A percentile compares a stretch with the other conserved stretches of the same genome.
phyloP scores from a whole-genome alignment of 2,113 vertebrate genomes.

The Symphodus melops region DNA sequence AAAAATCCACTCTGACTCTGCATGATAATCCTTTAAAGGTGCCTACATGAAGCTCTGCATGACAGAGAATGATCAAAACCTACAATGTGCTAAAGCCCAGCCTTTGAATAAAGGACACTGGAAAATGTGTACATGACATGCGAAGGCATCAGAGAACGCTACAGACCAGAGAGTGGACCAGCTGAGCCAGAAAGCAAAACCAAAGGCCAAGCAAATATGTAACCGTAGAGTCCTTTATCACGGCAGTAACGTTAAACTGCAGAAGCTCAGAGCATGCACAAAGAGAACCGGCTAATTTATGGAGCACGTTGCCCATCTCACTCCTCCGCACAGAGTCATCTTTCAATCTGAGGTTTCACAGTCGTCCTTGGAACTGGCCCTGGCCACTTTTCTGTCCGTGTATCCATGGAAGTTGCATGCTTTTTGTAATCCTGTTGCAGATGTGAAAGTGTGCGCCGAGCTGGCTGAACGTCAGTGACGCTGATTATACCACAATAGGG shows the following conservation, averaged over 20 bases:
- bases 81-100: conserved; percentile 18
- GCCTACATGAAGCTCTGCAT: conserved; percentile 34
- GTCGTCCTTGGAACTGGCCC: conserved; percentile 23
- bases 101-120: conserved; percentile 12
- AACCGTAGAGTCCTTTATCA: conserved; percentile 38
- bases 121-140: conserved; percentile 4
- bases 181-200: conserved; percentile 7
- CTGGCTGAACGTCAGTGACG: conserved; percentile 38
- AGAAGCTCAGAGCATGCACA: neutral
- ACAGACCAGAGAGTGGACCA: conserved; percentile 14
- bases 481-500: conserved; percentile 76
- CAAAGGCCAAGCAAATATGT: conserved; percentile 5
- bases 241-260: conserved; percentile 1
- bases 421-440: conserved; percentile 56
- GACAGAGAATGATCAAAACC: conserved; percentile 50
- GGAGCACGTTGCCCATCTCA: conserved; percentile 22
- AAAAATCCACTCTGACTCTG: conserved; percentile 60
- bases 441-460: conserved; percentile 49
- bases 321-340: conserved; percentile 16
- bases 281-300: conserved; percentile 49
- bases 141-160: conserved; percentile 10
- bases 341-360: conserved; percentile 43
- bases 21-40: conserved; percentile 69
- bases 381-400: conserved; percentile 32
- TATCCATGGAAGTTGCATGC: conserved; percentile 66